These are phyloP conservation scores for Acrocephalus arundinaceus DNA, from an alignment of 2,113 vertebrate genomes.

Conservation along the genomic window DNA sequence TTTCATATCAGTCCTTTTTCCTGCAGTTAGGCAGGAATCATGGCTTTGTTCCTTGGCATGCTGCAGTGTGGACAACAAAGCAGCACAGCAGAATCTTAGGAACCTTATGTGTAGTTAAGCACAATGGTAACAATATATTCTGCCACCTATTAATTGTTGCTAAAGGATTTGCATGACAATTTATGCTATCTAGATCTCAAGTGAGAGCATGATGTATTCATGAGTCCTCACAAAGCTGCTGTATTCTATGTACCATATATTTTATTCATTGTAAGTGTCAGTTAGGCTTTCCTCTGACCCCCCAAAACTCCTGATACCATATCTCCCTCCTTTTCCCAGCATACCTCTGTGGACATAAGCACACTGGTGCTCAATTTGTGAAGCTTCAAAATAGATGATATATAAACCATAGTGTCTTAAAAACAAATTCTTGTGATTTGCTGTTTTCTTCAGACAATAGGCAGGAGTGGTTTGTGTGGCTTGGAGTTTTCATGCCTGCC, in stretches of 20 bases:
- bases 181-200: neutral
- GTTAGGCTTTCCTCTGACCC: neutral
- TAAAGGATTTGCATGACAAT: neutral
- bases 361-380: neutral
- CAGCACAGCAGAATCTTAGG: neutral
- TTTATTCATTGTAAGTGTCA: neutral
- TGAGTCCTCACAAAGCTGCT: neutral
- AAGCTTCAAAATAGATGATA: neutral
- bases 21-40: neutral
- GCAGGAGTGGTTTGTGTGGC: neutral
- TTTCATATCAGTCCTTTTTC: neutral
- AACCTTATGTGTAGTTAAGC: neutral
- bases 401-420: neutral
- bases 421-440: neutral
- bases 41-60: neutral
- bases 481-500: neutral
- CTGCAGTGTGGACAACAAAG: neutral
- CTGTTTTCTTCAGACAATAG: neutral
- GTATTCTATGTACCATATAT: fast-evolving
- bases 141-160: neutral
- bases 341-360: neutral
- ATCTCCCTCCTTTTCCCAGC: neutral
- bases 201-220: neutral
- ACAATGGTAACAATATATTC: neutral
- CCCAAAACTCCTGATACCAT: neutral